Evolutionary conservation across 2,113 vertebrate species (phyloP).

Genomic region (Aegithalos caudatus): DNA sequence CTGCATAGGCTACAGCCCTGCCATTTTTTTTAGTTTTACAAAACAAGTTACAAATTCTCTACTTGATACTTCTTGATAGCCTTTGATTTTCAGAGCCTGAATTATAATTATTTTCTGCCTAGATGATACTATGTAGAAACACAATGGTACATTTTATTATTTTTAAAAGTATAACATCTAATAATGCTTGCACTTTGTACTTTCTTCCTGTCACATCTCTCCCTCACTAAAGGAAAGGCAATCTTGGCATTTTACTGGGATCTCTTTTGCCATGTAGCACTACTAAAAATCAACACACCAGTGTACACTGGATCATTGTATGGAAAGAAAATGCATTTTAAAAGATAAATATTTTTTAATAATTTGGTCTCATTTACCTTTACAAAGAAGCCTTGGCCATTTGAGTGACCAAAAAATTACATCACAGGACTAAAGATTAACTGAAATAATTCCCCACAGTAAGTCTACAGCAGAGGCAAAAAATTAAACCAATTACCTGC

Average conservation of each 20-base stretch:
- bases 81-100: neutral
- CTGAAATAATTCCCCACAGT: neutral
- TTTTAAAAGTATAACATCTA: neutral
- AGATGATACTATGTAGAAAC: neutral
- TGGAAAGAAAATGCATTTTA: neutral
- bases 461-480: slow-evolving; percentile 2
- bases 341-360: neutral
- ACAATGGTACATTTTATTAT: neutral
- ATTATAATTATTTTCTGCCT: neutral
- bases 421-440: neutral
- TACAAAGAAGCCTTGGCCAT: neutral
- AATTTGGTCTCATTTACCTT: neutral
- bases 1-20: neutral
- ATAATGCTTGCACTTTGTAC: neutral
- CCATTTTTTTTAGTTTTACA: neutral
- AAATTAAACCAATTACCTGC: neutral
- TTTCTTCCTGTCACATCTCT: neutral
- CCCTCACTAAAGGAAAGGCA: neutral
- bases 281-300: neutral
- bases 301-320: fast-evolving
- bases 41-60: neutral
- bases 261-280: neutral
- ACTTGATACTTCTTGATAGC: neutral
- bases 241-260: neutral
- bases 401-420: neutral